Conservation (phyloP, 2,797 vertebrate genomes). For the Anguilla marmorata region DNA sequence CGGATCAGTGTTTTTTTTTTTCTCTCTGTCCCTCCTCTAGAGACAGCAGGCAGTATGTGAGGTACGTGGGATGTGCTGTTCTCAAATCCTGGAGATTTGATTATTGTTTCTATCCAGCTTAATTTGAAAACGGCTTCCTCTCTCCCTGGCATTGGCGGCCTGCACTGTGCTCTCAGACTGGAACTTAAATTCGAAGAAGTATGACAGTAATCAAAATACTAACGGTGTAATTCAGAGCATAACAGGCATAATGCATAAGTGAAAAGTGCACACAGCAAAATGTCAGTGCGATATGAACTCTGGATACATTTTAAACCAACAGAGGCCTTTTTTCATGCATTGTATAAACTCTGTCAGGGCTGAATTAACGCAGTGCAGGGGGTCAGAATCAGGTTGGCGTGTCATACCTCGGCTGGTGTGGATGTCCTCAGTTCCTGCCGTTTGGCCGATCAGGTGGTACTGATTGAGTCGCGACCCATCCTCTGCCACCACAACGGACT, state of each 20-base stretch:
- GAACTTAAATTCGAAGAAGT: conserved; percentile 38
- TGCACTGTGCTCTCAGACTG: conserved; percentile 48
- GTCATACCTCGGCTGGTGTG: conserved; percentile 87
- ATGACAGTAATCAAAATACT: not conserved
- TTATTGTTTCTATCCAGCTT: conserved; percentile 66
- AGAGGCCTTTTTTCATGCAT: not conserved
- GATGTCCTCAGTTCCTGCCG: conserved; percentile 89
- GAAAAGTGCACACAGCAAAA: not conserved
- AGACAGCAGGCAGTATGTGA: conserved; percentile 73
- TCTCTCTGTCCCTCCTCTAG: conserved; percentile 44
- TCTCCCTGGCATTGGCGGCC: conserved; percentile 54
- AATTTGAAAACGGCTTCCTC: conserved; percentile 63
- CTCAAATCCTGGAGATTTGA: conserved; percentile 70
- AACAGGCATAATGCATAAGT: not conserved
- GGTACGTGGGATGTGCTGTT: conserved; percentile 66
- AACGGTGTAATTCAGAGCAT: not conserved
- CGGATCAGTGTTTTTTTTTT: conserved; percentile 68
- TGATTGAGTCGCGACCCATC: conserved; percentile 97
- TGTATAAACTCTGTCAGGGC: not conserved
- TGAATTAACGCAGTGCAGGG: not conserved
- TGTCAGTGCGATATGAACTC: not conserved
- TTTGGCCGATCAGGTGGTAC: conserved; percentile 92
- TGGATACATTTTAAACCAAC: not conserved
- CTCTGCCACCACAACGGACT: conserved; percentile 92
- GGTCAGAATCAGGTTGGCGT: not conserved